Percentiles rank a stretch among this genome's conserved stretches.
Conservation (phyloP, 2,888 invertebrate species). For the Rhogogaster chlorosoma region DNA sequence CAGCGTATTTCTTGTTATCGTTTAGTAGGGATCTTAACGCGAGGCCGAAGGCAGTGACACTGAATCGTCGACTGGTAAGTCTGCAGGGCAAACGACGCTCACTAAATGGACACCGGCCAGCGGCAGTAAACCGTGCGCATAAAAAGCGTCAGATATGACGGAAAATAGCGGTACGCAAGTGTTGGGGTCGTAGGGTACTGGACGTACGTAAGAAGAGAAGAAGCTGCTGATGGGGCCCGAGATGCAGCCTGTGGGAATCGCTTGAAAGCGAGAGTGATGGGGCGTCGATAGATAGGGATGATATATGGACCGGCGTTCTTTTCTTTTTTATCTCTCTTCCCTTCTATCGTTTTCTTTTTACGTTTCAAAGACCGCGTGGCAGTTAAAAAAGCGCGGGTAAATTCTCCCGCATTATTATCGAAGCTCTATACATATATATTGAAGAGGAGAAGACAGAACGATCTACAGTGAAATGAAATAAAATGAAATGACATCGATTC, state of each 20-base stretch:
- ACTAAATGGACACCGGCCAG: constrained; percentile 48
- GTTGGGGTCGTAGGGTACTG: not conserved
- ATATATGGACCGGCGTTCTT: constrained; percentile 38
- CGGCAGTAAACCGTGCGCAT: constrained; percentile 35
- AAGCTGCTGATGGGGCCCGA: constrained; percentile 34
- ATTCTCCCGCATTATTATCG: not conserved
- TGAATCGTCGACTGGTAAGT: constrained; percentile 35
- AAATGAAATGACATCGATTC: constrained; percentile 1
- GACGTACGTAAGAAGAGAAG: not conserved
- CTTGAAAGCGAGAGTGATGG: constrained; percentile 49
- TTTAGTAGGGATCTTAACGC: constrained; percentile 40
- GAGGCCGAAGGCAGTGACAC: constrained; percentile 44
- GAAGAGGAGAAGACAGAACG: not conserved
- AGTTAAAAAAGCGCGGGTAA: not conserved
- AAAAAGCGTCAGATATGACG: constrained; percentile 45
- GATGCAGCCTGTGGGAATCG: constrained; percentile 49
- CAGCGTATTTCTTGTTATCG: constrained; percentile 42
- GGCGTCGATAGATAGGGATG: constrained; percentile 50
- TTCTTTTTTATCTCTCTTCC: not conserved
- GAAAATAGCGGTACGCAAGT: constrained; percentile 28
- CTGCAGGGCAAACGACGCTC: constrained; percentile 34
- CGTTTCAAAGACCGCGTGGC: not conserved
- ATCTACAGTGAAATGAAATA: not conserved
- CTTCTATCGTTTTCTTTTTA: not conserved
- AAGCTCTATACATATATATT: not conserved